Evolutionary conservation across 2,113 vertebrate species (phyloP), one percentile per base, ranked within the genome.

Genomic region (Agapornis roseicollis): DNA sequence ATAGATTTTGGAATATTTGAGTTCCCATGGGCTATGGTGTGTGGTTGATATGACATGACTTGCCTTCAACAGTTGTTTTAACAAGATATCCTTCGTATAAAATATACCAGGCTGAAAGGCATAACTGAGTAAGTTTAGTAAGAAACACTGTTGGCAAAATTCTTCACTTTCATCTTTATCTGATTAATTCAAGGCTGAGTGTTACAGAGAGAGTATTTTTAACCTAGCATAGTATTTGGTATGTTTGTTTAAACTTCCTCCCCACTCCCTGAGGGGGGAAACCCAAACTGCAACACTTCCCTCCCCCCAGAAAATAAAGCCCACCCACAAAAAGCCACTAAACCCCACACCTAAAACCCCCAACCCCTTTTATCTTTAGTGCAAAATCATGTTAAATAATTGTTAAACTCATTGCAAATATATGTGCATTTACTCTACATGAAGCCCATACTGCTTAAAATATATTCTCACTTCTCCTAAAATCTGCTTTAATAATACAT

Each of bases 131-230:
- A 92, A 97, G 95, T 94, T 97, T 94, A 97, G 89, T 91, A 97
- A 95, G 89, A 97, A 98, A 83, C 93, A 97, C 97, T 98, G 78
- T 93, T 97, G 97, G 97, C 97, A 97, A 97, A 97, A 98, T 98
- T 96, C 85, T 97, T 93, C 69, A 93, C 98, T 98, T 98, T 98
- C 97, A 97, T 98, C 97, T 98, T 98, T 98, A 98, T 98, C 97
- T 98, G 97, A 98, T 98, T 97, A 98, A 97, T 97, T 97, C 94
- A 97, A 96, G 89, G 90, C 88, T 97, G 84, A 94, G 58, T 97
- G 85, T 95, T 97, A 92, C 92, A 94, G 91, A 93, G 89, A 94
- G 94, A 97, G 72, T 95, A 96, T 95, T 97, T 98, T 95, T 95
- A 96, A 91, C 86, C 73, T 93, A 96, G 58, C 79, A 88, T 76